Evolutionary conservation across 2,797 vertebrate species (phyloP), one percentile per base, ranked within the genome.

Genomic region (Sebastes cheni): DNA sequence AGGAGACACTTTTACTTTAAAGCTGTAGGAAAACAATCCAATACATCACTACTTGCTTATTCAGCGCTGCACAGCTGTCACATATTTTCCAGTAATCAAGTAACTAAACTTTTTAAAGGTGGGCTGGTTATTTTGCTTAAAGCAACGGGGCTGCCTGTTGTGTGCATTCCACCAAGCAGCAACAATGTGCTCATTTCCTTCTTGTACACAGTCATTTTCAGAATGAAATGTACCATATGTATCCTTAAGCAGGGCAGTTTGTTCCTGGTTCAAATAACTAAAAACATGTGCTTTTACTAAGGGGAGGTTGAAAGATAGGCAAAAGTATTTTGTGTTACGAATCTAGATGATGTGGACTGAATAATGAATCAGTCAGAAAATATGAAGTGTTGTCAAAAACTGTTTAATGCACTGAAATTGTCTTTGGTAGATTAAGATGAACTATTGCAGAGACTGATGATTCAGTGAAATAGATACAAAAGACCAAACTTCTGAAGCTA

Each of bases 51-150:
- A 12, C 54, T 72, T 70, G 36, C 14, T 77, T 72, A 54, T 83
- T 75, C 68, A 76, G 34, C 86, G 56, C 84, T 75, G 22, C 72
- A 83, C 80, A 88, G 86, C 88, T 93, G 85, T 92, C 72, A 74
- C 85, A 91, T 91, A 90, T 68, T 93, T 93, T 93, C 91, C 91
- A 82, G 87, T 89, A 81, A 89, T 79, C 4, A 32, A 60, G 67
- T 71, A 80, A 67, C 59, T 69, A 29, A 67, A 67, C 14, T 50
- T 61, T 34, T 61, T 56, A 32, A 75, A 42, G 14, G 20, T 12
- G 29, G 12, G 50, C 8, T 70, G 18, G 25, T 25, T 69, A 27
- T 55, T 79, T 82, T 55, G n/a, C 65, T 72, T 22, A 5, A 52
- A 74, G 56, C 68, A 20, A 4, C 7, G n/a, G n/a, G 8, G 27